Base-by-base conservation (phyloP, 2,113 vertebrate genomes). In the Rousettus leschenaultii region DNA sequence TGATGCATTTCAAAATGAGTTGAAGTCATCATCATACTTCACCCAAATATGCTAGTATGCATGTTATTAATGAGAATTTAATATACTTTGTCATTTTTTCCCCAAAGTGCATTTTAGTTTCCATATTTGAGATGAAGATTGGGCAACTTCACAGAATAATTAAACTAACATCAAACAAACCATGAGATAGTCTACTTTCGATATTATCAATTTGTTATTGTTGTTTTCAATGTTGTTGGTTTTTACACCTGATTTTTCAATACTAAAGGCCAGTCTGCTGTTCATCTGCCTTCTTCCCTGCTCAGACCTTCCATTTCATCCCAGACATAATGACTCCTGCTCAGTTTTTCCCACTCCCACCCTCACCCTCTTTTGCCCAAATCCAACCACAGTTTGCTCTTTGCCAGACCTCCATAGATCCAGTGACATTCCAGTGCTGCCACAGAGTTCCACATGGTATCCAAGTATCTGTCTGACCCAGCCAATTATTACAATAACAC, bases 391-490 rank as follows among this genome's bases (percentile, higher is more conserved):
- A 97, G 66, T 30, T 86, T 84, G 45, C 33, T 92, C 19, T 89
- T 75, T 97, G 93, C 94, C 95, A 97, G 97, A 97, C 96, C 95
- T 95, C 97, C 86, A 93, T 97, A 93, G 95, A 96, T 74, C 79
- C 93, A 97, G 82, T 97, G 93, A 87, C 91, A 97, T 97, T 96
- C 96, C 89, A 59, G 0, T 9, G 59, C 74, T 95, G 84, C 95
- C 96, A 94, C 96, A 96, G 95, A 93, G 84, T 94, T 96, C 86
- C 86, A 93, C 92, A 40, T 73, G 88, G 63, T 57, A 94, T 91
- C 83, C 92, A 96, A 97, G 57, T 92, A 93, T 94, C 86, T 96
- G 92, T 91, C 85, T 96, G 51, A 65, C 51, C 88, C 82, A 91
- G 96, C 66, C 90, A 95, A 48, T 97, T 96, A 95, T 96, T 96